These are phyloP conservation scores for Actenoides lindsayi DNA, from an alignment of 2,113 vertebrate genomes.

Conservation along the genomic window DNA sequence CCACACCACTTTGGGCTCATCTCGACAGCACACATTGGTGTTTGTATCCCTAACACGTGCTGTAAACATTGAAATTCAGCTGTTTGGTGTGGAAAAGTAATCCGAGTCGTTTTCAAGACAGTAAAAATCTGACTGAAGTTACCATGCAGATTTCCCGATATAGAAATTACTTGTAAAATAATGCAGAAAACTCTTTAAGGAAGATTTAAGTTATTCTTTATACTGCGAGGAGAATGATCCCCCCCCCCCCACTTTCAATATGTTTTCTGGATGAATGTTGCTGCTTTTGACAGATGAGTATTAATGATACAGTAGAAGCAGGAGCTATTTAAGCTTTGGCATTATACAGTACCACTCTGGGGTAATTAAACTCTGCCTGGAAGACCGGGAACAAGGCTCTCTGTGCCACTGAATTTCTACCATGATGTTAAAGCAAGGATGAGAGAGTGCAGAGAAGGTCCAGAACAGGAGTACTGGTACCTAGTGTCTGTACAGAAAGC, in stretches of 20 bases:
- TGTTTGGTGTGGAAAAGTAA: neutral
- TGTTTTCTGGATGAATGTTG: neutral
- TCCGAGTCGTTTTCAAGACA: neutral
- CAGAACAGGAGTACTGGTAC: neutral
- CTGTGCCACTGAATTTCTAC: neutral
- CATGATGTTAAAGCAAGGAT: neutral
- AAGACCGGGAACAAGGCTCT: neutral
- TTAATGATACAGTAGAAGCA: neutral
- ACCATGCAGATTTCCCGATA: neutral
- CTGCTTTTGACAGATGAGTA: neutral
- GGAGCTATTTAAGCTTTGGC: neutral
- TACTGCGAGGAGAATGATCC: neutral
- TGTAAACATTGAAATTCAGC: neutral
- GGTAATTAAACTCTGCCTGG: neutral
- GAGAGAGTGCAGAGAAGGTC: neutral
- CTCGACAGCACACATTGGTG: too few species aligned
- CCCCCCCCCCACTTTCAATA: neutral
- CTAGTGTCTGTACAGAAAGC: neutral
- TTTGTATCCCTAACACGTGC: fast-evolving
- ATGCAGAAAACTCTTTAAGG: neutral
- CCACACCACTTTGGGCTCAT: neutral
- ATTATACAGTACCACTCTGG: neutral
- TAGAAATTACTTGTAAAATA: neutral
- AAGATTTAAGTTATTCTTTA: neutral
- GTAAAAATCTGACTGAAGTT: neutral